A percentile compares a stretch with the other conserved stretches of the same genome.
These are phyloP conservation scores for Chaenogobius annularis DNA, from an alignment of 2,113 vertebrate genomes.

Conservation along the genomic window DNA sequence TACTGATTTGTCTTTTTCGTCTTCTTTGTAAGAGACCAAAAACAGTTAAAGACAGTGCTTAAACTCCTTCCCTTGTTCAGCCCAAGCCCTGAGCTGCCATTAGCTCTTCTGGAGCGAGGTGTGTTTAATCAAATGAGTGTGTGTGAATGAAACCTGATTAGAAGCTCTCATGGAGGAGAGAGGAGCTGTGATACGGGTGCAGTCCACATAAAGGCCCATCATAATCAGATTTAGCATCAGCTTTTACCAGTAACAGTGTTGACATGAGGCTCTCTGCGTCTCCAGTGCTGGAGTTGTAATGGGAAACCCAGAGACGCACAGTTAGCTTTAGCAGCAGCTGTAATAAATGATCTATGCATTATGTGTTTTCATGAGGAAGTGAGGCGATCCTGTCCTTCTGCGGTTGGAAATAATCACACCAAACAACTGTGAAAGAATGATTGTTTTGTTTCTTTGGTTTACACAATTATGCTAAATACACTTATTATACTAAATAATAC, in stretches of 20 bases:
- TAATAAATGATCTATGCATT: conserved; percentile 10
- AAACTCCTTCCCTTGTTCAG: neutral
- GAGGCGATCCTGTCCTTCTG: neutral
- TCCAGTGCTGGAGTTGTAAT: conserved; percentile 21
- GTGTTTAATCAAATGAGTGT: conserved; percentile 38
- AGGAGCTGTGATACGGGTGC: conserved; percentile 31
- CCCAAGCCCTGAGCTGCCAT: neutral
- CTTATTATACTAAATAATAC: no score
- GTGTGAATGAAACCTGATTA: conserved; percentile 59
- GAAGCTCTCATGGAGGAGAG: conserved; percentile 33
- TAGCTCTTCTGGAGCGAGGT: conserved; percentile 17
- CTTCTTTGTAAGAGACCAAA: no score
- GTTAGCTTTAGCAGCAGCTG: neutral
- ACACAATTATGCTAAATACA: no score
- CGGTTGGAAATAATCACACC: neutral
- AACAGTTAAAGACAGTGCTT: no score
- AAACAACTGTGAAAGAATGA: neutral
- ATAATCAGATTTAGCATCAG: conserved; percentile 54
- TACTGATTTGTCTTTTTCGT: no score
- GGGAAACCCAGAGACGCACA: conserved; percentile 28
- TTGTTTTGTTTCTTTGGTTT: no score
- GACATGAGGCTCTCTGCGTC: conserved; percentile 33
- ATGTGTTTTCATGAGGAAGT: neutral
- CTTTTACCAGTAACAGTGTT: conserved; percentile 46
- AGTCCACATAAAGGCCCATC: conserved; percentile 36